These are phyloP conservation scores for Sparus aurata DNA, from an alignment of 2,797 vertebrate genomes.

Conservation along the genomic window DNA sequence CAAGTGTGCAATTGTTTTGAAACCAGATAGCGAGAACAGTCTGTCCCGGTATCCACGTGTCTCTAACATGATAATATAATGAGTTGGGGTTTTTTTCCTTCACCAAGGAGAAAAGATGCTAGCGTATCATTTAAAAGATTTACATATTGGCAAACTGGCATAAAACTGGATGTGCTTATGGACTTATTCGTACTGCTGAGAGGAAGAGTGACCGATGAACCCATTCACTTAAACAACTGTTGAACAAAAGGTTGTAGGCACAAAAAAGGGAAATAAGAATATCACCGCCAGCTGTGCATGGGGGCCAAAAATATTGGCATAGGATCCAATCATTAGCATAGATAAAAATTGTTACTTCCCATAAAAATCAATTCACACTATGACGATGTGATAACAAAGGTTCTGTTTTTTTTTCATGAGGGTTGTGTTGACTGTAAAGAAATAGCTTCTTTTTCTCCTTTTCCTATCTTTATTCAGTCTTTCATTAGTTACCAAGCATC, in stretches of 20 bases:
- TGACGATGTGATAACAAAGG: not conserved
- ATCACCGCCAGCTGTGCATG: not conserved
- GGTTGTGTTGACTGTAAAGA: not conserved
- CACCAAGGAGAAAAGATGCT: not conserved
- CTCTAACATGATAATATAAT: not conserved
- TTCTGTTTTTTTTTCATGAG: not conserved
- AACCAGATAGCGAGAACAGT: conserved; percentile 23
- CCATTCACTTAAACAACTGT: not conserved
- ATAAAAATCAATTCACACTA: not conserved
- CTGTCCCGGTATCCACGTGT: not conserved
- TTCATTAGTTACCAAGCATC: not conserved
- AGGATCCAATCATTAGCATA: not conserved
- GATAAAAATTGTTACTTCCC: not conserved
- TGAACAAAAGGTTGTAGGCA: not conserved
- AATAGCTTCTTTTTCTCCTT: not conserved
- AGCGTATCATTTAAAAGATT: not conserved
- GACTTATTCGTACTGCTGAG: not conserved
- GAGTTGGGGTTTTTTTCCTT: not conserved
- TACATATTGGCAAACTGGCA: not conserved
- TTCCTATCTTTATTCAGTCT: not conserved
- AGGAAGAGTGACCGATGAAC: not conserved
- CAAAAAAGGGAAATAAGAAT: conserved; percentile 1
- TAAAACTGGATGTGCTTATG: not conserved
- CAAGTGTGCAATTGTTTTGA: conserved; percentile 13
- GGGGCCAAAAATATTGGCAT: not conserved